Evolutionary conservation across 2,888 invertebrate genomes (phyloP).

Genomic region (Dynastes grantii): DNA sequence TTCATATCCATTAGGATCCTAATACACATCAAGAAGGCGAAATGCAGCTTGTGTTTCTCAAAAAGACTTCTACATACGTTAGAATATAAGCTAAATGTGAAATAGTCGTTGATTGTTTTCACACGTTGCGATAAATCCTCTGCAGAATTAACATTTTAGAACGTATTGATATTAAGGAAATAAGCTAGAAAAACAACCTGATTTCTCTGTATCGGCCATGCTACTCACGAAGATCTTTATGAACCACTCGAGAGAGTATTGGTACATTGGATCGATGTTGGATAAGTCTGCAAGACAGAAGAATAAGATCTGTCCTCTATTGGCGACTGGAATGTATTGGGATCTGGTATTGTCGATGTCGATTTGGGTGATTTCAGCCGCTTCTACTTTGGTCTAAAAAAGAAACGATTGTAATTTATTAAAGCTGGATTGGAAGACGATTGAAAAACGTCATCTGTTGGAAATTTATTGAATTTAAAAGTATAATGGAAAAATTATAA

Average conservation of each 20-base stretch:
- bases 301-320: slow-evolving; percentile 88
- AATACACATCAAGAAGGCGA: slow-evolving; percentile 83
- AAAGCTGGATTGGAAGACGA: not conserved
- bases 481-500: too few relatives aligned
- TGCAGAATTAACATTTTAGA: slow-evolving; percentile 59
- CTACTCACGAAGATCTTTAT: slow-evolving; percentile 84
- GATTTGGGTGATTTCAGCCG: slow-evolving; percentile 85
- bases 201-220: slow-evolving; percentile 80
- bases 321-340: slow-evolving; percentile 89
- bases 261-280: slow-evolving; percentile 95
- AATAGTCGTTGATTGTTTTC: slow-evolving; percentile 83
- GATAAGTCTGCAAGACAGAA: slow-evolving; percentile 91
- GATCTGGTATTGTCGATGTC: slow-evolving; percentile 88
- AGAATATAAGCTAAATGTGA: slow-evolving; percentile 87
- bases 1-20: slow-evolving; percentile 78
- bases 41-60: slow-evolving; percentile 90
- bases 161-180: slow-evolving; percentile 54
- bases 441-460: too few relatives aligned
- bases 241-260: slow-evolving; percentile 95
- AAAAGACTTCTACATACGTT: slow-evolving; percentile 94
- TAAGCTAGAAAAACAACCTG: slow-evolving; percentile 68
- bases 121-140: slow-evolving; percentile 85
- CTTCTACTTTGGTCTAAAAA: slow-evolving; percentile 81
- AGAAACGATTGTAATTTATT: not conserved
- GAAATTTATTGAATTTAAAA: too few relatives aligned